Base-by-base conservation (phyloP, 2,797 vertebrate species). In the Anas bernieri region DNA sequence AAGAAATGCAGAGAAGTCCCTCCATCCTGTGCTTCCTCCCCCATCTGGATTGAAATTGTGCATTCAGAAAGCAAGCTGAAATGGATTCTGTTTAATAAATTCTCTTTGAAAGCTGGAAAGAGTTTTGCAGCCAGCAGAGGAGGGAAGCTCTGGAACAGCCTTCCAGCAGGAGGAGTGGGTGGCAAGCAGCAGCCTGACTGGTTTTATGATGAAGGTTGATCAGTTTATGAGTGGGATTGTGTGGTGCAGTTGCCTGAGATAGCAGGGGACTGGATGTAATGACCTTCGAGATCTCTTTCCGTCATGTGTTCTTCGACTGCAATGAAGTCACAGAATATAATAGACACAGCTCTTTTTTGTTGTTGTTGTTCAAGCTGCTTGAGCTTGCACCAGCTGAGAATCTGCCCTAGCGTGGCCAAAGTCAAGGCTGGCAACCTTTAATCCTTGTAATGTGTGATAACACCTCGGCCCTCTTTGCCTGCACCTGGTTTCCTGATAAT, bases 101-200 rank as follows among this genome's bases (percentile, higher is more conserved):
- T 95, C 93, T 87, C 64, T 93, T 95, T 92, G 96, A 96, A 92
- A 93, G 64, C 82, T 87, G 93, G 81, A 80, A 82, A 46, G 69
- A 45, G 78, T 66, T 91, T 95, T 94, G 94, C 90, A 85, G 78
- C 56, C 91, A 89, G 92, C 92, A 91, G 86, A 96, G 88, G 93
- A 96, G 88, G 56, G 58, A 93, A 91, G 90, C 86, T 91, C 45
- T 67, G 84, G 92, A 95, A 90, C 92, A 94, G 92, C 93, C 92
- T 93, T 91, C 55, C 93, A 95, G 90, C 94, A 87, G 59, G 58
- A 93, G 82, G 73, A 95, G 94, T 95, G 92, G 94, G 94, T 90
- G 88, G 88, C 84, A 81, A 73, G 68, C 88, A 94, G 82, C 64
- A 96, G 88, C 86, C 86, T 92, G 91, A 91, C 54, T 90, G 17